Percentiles rank a stretch among this genome's conserved stretches.
Conservation (phyloP, 2,797 vertebrate species). For the Gymnothorax javanicus region DNA sequence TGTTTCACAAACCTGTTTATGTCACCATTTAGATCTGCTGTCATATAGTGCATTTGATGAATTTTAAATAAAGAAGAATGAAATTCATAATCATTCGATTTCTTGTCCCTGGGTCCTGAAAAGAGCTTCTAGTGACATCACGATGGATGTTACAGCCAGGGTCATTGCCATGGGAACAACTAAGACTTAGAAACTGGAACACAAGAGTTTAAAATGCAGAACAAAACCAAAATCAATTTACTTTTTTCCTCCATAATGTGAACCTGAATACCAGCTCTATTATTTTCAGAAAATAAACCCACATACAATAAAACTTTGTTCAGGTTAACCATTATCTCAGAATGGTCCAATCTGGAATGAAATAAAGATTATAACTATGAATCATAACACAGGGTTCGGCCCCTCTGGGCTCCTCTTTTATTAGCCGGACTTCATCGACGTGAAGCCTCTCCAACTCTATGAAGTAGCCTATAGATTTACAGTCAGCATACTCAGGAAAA, state of each 20-base stretch:
- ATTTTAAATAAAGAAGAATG: no score
- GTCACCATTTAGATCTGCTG: background rate
- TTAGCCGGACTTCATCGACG: background rate
- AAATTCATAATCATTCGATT: no score
- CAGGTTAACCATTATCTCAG: background rate
- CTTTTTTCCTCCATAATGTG: background rate
- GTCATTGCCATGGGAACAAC: background rate
- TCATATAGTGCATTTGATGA: no score
- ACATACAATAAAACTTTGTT: background rate
- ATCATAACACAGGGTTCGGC: background rate
- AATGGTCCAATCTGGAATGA: background rate
- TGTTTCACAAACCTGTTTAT: background rate
- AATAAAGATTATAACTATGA: background rate
- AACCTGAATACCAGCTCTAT: background rate
- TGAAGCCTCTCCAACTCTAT: background rate
- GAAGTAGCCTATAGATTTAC: conserved; percentile 22
- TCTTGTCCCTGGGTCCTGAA: no score
- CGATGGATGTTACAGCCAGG: background rate
- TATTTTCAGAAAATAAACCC: background rate
- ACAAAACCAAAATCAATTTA: background rate
- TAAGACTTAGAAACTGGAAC: background rate
- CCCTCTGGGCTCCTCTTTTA: background rate
- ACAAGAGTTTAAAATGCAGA: background rate
- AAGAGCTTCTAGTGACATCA: no score
- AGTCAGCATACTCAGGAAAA: conserved; percentile 56